Evolutionary conservation across 2,888 invertebrate genomes (phyloP), one percentile per base, ranked within the genome.

Genomic region (Noctuana brunneofusca): DNA sequence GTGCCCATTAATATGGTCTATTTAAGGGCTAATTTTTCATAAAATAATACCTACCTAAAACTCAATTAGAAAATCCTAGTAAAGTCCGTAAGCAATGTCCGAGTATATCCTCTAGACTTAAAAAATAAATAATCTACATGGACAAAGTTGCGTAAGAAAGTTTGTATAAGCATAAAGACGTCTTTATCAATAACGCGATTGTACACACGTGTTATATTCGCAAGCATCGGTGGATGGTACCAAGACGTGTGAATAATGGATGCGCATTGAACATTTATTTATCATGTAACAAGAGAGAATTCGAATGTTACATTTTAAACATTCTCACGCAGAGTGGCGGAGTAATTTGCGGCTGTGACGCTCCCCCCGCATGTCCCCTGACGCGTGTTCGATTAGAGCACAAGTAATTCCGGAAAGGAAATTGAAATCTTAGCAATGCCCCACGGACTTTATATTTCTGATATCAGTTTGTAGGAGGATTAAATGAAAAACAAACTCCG

Each of bases 381-480:
- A 89, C 88, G 89, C 89, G 85, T 86, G 90, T 89, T 89, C 90
- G 89, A 91, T 91, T 90, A 89, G 85, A 87, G 83, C 79, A 84
- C 87, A 86, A 89, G 89, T 91, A 90, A 91, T 91, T 91, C 87
- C 88, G 86, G 83, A 84, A 89, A 89, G 90, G 90, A 91, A 91
- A 91, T 91, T 90, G 90, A 91, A 91, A 91, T 90, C 89, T 90
- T 89, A 87, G 89, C 86, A 89, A 87, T 89, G 85, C 89, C 84
- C 89, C 77, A 84, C 80, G 84, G 90, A 89, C 81, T 84, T 80
- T 72, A 83, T 85, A 83, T 84, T 84, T 80, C 81, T 78, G 74
- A 75, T 75, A 76, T 78, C 72, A 68, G 65, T 64, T 63, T 73
- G 69, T 80, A 75, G 76, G 75, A 75, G 79, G 79, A 82, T 78